Evolutionary conservation across 92 coral and sea anemone species (phyloP), one percentile per base, ranked within the genome.

Genomic region (Palythoa grandiflora): DNA sequence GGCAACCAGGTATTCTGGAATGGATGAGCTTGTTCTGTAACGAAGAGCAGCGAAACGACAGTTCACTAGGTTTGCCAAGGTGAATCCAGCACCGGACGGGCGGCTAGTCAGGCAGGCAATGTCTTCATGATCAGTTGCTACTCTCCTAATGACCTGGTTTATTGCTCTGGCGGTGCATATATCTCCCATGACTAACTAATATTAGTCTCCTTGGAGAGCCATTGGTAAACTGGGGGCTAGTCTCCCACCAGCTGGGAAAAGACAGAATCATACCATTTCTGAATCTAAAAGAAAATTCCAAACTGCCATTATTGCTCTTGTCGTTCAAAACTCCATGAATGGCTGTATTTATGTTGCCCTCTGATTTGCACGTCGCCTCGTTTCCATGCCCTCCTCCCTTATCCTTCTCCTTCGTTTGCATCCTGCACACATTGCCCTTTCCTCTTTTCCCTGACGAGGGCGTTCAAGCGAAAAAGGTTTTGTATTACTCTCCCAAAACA

Each of bases 251-350:
- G 52, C 77, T 73, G 21, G 54, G 77, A 3, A 52, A 36, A 1
- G 77, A 73, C 21, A 73, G 54, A 17, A 73, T 73, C 77, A 73
- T 73, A 16, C 38, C 77, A 39, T 73, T 73, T 9, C 77, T 54
- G 17, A 73, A 73, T 39, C 52, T 73, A 52, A 71, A 37, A 71
- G 75, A 11, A 15, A 37, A 71, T 71, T 71, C 37, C n/a, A 59
- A 15, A 14, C 20, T 59, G 66, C 66, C 66, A 59, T 59, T 5
- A 59, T 3, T 59, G 20, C 66, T 28, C 28, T 28, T 28, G 28
- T 28, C 28, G 28, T 28, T 28, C 28, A 28, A 28, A 28, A 28
- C 28, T 59, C 2, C 66, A 12, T 20, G 11, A 6, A 51, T 51
- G 55, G 55, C 55, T 51, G 55, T 51, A 51, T 51, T 28, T 28